Conservation (phyloP, 2,888 invertebrate species). For the Amblyjoppa fuscipennis region DNA sequence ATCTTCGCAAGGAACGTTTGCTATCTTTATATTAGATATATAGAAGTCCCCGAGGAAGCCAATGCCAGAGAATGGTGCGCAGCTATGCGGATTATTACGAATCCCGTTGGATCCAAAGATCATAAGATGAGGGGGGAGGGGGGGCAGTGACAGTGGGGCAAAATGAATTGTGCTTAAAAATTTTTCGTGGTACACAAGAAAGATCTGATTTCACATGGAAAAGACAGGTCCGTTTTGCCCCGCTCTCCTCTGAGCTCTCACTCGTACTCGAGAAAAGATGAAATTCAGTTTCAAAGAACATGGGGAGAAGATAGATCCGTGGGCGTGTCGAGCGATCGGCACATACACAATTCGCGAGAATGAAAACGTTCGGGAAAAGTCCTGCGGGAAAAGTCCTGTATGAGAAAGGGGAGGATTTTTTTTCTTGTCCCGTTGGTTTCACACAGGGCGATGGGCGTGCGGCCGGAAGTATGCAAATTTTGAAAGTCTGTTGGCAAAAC, state of each 20-base stretch:
- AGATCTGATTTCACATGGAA: too few relatives aligned
- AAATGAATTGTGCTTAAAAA: too few relatives aligned
- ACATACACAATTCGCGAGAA: constrained; percentile 49
- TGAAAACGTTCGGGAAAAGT: constrained; percentile 39
- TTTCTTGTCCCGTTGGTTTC: constrained; percentile 25
- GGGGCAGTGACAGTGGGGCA: too few relatives aligned
- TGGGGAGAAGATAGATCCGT: constrained; percentile 10
- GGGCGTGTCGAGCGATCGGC: constrained; percentile 68
- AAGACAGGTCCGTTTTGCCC: too few relatives aligned
- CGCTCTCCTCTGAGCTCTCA: not conserved
- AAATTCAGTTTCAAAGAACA: constrained; percentile 4
- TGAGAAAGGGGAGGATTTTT: constrained; percentile 37
- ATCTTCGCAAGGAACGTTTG: not conserved
- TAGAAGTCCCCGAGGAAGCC: not conserved
- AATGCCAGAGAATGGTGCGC: too few relatives aligned
- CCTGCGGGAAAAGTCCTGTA: constrained; percentile 49
- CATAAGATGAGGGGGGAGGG: too few relatives aligned
- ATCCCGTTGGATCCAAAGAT: too few relatives aligned
- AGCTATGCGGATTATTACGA: too few relatives aligned
- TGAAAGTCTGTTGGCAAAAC: constrained; percentile 79
- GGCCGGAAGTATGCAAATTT: constrained; percentile 80
- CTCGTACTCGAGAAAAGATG: constrained; percentile 22
- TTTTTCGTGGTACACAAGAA: too few relatives aligned
- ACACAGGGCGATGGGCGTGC: constrained; percentile 72
- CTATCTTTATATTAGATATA: not conserved